Base-by-base conservation (phyloP, 2,797 vertebrate species). In the Acanthurus leucopareius region DNA sequence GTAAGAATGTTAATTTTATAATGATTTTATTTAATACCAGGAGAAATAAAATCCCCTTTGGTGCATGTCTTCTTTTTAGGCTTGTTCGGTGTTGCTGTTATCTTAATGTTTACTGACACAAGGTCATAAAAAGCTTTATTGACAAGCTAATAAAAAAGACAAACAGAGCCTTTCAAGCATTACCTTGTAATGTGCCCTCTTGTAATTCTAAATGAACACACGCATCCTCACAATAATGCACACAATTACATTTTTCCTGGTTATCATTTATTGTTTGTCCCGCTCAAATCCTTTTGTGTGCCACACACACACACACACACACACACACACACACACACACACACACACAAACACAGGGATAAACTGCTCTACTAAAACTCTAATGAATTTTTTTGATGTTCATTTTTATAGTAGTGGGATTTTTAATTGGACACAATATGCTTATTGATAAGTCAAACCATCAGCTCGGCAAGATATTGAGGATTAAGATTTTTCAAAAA, bases 11-110 rank as follows among this genome's bases (percentile, higher is more conserved):
- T 83, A 69, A 75, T 71, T 75, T 79, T 81, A 38, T 49, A 44
- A 25, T 80, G 72, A 87, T 86, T 80, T 22, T 75, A 68, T 88
- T 70, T 68, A 49, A 67, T 28, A 32, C 11, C 54, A 80, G 80
- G 84, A 61, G 47, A 54, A 49, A 67, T 44, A 25, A 10, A 77
- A 69, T 56, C 67, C 28, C 7, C 14, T 63, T 40, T 10, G 38
- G 52, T 56, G 44, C 4, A 6, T 67, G 60, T 73, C 73, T 52
- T 76, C 52, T 54, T 76, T 64, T 48, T 25, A 59, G 19, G 22
- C 76, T 79, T 80, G 75, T 68, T 68, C 77, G 52, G 22, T 63
- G 66, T 61, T 1, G 9, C 67, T 32, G 51, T 72, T 71, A 66
- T 62, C 52, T 47, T 49, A 10, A 69, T 54, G 52, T 66, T 62